These are phyloP conservation scores for Microvelia longipes DNA, from an alignment of 1,140 invertebrate species.

Conservation along the genomic window DNA sequence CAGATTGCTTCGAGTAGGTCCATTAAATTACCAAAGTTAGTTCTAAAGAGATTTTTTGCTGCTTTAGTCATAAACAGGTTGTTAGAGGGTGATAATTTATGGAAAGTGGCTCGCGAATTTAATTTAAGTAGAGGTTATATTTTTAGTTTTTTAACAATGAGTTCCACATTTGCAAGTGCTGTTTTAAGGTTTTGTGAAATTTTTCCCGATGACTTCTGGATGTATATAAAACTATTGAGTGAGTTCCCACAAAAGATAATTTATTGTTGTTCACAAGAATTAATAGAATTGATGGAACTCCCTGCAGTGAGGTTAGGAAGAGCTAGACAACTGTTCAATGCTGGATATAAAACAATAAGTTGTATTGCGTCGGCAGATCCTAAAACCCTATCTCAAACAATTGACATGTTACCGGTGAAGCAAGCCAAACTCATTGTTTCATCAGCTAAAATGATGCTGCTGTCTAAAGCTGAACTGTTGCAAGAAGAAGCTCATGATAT, in stretches of 20 bases:
- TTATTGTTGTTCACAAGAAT: background rate
- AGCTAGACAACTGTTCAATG: constrained; percentile 1
- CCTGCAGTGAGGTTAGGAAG: background rate
- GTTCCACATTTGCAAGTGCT: background rate
- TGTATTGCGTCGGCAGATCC: background rate
- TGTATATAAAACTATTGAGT: background rate
- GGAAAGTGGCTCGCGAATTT: background rate
- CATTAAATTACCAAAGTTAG: background rate
- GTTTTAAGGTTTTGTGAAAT: constrained; percentile 1
- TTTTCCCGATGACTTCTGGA: background rate
- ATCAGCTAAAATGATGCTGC: background rate
- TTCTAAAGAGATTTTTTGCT: background rate
- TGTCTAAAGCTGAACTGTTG: background rate
- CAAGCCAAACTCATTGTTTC: background rate
- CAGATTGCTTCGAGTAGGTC: background rate
- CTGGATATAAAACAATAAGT: background rate
- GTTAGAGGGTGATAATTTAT: background rate
- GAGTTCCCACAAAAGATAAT: background rate
- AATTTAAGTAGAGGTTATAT: background rate
- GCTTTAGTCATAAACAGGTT: background rate
- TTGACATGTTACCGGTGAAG: background rate
- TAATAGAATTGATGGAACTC: background rate
- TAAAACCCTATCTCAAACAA: background rate
- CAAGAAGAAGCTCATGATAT: constrained; percentile 1
- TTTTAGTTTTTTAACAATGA: background rate